These are phyloP conservation scores for Lepisosteus osseus DNA, from an alignment of 2,113 vertebrate genomes.

Conservation along the genomic window DNA sequence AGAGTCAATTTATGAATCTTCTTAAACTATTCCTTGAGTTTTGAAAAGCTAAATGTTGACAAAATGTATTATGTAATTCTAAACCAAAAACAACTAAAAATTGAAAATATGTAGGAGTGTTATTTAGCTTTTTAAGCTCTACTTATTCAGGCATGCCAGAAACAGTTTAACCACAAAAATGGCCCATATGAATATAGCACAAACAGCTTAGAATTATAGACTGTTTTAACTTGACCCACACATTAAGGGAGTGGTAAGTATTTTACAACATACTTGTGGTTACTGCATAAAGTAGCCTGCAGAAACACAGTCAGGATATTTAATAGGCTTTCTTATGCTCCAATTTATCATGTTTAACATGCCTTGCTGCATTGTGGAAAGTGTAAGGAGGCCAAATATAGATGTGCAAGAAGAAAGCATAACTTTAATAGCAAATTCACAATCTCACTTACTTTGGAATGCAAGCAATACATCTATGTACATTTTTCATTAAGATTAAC, in stretches of 20 bases:
- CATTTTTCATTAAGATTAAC: neutral
- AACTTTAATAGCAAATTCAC: neutral
- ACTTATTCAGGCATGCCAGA: constrained; percentile 64
- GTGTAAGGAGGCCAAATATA: constrained; percentile 65
- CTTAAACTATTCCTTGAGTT: too few relatives aligned
- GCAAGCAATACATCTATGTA: neutral
- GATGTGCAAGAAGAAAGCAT: constrained; percentile 40
- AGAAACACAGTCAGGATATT: constrained; percentile 55
- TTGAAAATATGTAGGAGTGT: constrained; percentile 46
- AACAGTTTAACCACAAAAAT: constrained; percentile 64
- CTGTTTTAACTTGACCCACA: constrained; percentile 65
- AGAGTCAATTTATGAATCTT: too few relatives aligned
- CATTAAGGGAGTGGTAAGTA: constrained; percentile 62
- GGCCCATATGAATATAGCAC: constrained; percentile 53
- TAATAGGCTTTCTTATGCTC: constrained; percentile 65
- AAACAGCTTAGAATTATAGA: constrained; percentile 59
- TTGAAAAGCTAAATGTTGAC: neutral
- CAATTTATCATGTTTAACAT: constrained; percentile 69
- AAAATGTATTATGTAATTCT: constrained; percentile 12
- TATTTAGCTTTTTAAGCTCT: constrained; percentile 58
- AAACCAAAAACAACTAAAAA: constrained; percentile 47
- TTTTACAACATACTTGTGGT: constrained; percentile 68
- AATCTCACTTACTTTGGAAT: neutral
- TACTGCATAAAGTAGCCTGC: constrained; percentile 59
- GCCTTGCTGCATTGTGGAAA: constrained; percentile 57